Evolutionary conservation across 2,113 vertebrate species (phyloP).

Genomic region (Trogon melanurus): DNA sequence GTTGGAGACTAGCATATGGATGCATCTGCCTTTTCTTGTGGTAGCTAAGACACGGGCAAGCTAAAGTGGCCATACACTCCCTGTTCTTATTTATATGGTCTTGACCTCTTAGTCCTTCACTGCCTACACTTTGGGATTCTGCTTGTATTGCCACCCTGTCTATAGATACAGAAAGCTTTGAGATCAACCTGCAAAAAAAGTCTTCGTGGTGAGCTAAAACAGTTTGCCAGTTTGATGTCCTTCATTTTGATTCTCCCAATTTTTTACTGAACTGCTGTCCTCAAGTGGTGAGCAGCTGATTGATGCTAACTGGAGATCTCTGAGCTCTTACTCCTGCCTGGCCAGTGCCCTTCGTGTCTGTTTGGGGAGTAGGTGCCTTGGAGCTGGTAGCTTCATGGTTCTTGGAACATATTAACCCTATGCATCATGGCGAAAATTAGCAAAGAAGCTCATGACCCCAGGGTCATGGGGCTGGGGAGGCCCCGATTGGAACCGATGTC

Average conservation of each 20-base stretch:
- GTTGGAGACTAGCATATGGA: rapidly evolving
- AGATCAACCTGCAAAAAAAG: background rate
- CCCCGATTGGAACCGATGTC: too few species aligned
- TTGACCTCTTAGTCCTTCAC: background rate
- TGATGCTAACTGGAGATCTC: background rate
- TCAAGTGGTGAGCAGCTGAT: background rate
- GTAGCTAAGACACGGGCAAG: background rate
- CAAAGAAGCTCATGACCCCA: too few species aligned
- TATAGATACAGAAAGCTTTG: background rate
- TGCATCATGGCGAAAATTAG: too few species aligned
- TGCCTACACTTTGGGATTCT: background rate
- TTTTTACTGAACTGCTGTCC: constrained; percentile 44
- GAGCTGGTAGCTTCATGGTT: too few species aligned
- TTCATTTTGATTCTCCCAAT: background rate
- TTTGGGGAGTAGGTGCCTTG: background rate
- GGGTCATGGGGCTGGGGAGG: too few species aligned
- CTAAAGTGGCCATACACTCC: background rate
- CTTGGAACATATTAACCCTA: too few species aligned
- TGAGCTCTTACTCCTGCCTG: background rate
- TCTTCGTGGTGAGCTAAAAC: background rate
- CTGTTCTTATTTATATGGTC: background rate
- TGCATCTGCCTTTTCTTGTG: background rate
- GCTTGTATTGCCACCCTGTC: background rate
- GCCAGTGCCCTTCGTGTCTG: rapidly evolving
- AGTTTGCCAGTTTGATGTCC: rapidly evolving